Base-by-base conservation (phyloP, 2,888 invertebrate genomes). In the Thumatha senex region DNA sequence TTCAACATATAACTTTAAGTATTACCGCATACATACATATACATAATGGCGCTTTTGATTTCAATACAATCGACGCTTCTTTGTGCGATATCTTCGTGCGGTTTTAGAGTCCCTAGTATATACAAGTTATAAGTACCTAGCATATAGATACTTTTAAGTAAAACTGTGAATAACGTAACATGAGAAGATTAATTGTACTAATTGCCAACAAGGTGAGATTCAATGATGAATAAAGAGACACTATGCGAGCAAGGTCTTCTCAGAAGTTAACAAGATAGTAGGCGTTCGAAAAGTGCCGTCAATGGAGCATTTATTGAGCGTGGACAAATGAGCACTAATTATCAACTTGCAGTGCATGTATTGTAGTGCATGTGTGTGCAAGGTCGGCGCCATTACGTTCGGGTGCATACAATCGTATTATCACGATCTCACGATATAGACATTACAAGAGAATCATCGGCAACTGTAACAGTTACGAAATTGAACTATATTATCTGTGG, bases 371-470 rank as follows among this genome's bases (percentile, higher is more conserved):
- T 61, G 71, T 70, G 78, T 69, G 61, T 50, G 54, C 83, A 84
- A 84, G 85, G 82, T 76, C 74, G 63, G 52, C 53, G 46, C 48
- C 65, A 60, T 71, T 67, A 61, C 59, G 71, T 68, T 70, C 75
- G 78, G 67, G 70, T 75, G 56, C 66, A 56, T 63, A 55, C 64
- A 74, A 74, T 60, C 57, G 61, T 62, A 67, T 48, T 57, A 70
- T 78, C 81, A 79, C 76, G 79, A 76, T 57, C 70, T 77, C 81
- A 79, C 76, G 79, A 76, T 59, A 66, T 63, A 62, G 67, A 72
- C 68, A 77, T 77, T 71, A 74, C 18, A 18, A 48, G 52, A 51
- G 63, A 66, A 58, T 63, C 55, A 65, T 56, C 61, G 63, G 62
- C 57, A 55, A 49, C 48, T 42, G 58, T 70, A 62, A 70, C 67